Conservation (phyloP, 37 sponge, comb jelly and placozoan genomes). For the Haliclona indistincta region DNA sequence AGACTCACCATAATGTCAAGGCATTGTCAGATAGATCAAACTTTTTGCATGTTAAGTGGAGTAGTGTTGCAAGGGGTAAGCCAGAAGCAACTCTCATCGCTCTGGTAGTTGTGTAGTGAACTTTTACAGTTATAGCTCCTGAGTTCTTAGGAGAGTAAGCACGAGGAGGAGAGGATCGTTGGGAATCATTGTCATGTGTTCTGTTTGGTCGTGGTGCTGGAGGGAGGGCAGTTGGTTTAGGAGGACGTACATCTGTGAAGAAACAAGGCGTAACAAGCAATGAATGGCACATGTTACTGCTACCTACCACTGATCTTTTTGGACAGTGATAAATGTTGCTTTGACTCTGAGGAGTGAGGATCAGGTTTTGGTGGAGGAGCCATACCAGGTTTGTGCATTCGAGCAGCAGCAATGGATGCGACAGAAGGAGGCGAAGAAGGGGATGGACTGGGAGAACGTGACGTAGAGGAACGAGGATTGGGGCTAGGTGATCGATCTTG, state of each 20-base stretch:
- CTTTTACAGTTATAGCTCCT: constrained; percentile 77
- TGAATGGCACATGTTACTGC: too few species aligned
- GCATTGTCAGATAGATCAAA: constrained; percentile 36
- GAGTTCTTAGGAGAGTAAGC: not conserved
- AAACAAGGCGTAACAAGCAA: not conserved
- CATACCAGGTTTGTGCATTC: not conserved
- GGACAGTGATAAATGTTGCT: not conserved
- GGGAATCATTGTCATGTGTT: not conserved
- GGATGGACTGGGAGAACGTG: not conserved
- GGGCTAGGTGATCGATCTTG: too few species aligned
- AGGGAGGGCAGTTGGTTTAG: constrained; percentile 28
- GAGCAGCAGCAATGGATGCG: too few species aligned
- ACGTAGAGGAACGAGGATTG: too few species aligned
- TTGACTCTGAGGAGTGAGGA: not conserved
- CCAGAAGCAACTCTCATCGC: constrained; percentile 58
- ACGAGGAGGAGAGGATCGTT: not conserved
- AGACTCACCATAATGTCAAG: constrained; percentile 75
- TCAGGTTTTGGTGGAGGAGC: not conserved
- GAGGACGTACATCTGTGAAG: constrained; percentile 17
- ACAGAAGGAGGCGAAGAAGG: not conserved
- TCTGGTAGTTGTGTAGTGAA: constrained; percentile 80
- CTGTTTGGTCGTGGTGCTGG: constrained; percentile 16
- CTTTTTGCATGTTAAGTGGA: constrained; percentile 58
- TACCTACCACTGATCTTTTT: too few species aligned
- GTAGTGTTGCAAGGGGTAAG: constrained; percentile 35